Evolutionary conservation across 2,113 vertebrate genomes (phyloP), one percentile per base, ranked within the genome.

Genomic region (Poeciliopsis retropinna): DNA sequence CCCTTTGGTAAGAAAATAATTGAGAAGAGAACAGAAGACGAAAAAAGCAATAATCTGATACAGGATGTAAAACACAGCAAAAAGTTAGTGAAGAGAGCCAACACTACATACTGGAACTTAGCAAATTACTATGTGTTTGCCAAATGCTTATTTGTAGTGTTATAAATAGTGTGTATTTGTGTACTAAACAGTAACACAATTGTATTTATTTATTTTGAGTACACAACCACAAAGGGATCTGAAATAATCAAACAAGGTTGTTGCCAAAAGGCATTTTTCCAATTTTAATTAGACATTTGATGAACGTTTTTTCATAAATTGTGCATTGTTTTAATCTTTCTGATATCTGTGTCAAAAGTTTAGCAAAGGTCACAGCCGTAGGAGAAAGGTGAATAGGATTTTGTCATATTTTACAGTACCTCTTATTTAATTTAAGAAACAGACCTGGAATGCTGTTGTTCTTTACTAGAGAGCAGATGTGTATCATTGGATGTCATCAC

Each of bases 1-100:
- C 54, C 98, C 98, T 37, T 93, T 99, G 96, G 98, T 99, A 90
- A 94, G 92, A 92, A 67, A 7, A 11, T 1, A 5, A 13, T 54
- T 47, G 25, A 57, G 22, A 57, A 25, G 17, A 10, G 17, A 57
- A 57, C 7, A n/a, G 51, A 9, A n/a, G 22, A 7, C 8, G 51
- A 11, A 57, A n/a, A 57, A 1, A 57, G 51, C 14, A 47, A 19
- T 47, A 47, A 47, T 17, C 44, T 47, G 17, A 47, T 19, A 47
- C 17, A 47, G 44, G 17, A 19, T 47, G 5, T 47, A 19, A 19
- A 47, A 47, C 44, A 47, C 44, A 47, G 44, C 44, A 17, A 47
- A 17, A 47, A 19, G 4, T 4, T 5, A 7, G 17, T 47, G 15
- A 47, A 19, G 44, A 44, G 41, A 47, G 5, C 7, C 44, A 47